Percentiles rank a stretch among this genome's conserved stretches.
These are phyloP conservation scores for Umimayanthus kanabou DNA, from an alignment of 92 coral and sea anemone genomes.

Conservation along the genomic window DNA sequence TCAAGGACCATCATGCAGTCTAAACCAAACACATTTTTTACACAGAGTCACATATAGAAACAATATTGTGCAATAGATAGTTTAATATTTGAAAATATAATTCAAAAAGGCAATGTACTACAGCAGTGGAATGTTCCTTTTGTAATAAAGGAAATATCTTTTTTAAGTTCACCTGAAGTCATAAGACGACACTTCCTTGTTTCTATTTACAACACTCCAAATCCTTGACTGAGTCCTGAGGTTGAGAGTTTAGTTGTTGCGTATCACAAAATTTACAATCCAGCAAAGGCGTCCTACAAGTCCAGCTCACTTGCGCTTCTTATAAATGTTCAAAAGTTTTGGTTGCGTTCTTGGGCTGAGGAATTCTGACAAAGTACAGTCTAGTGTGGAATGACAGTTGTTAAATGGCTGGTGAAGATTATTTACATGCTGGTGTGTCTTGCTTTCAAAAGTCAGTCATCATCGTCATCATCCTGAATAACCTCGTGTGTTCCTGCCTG, in stretches of 20 bases:
- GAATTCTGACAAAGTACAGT: neutral
- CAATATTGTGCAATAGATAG: no score
- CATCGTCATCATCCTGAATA: slow-evolving; percentile 95
- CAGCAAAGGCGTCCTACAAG: neutral
- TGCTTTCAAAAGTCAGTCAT: slow-evolving; percentile 30
- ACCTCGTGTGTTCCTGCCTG: slow-evolving; percentile 92
- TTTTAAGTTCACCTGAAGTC: neutral
- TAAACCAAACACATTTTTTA: neutral
- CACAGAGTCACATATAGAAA: neutral
- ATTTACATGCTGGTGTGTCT: no score
- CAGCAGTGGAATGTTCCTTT: neutral
- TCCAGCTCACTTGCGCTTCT: neutral
- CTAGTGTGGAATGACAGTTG: neutral
- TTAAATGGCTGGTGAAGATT: neutral
- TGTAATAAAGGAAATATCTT: neutral
- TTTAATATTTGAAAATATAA: no score
- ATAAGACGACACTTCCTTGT: neutral
- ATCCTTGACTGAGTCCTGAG: no score
- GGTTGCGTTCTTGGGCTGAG: neutral
- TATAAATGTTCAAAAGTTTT: neutral
- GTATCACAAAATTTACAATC: neutral
- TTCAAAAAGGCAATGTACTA: neutral
- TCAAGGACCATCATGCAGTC: neutral
- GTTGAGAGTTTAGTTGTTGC: no score
- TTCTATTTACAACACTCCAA: neutral